phyloP scores from a whole-genome alignment of 1,140 invertebrate species.

The Drosophila pallidifrons region DNA sequence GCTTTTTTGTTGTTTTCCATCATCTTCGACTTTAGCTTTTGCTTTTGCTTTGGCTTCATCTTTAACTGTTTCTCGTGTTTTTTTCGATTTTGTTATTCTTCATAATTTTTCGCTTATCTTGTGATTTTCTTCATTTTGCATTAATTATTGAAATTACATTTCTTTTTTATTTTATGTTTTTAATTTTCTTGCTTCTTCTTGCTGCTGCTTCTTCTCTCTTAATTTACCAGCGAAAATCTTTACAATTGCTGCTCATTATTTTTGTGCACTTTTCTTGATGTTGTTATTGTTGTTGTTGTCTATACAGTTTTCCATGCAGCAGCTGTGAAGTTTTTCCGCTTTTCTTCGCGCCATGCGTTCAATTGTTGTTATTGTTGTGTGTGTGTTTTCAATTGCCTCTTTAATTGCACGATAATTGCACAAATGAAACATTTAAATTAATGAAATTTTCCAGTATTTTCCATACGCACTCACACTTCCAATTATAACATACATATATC shows the following conservation, averaged over 20 bases:
- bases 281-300: background rate
- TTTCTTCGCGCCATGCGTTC: background rate
- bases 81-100: background rate
- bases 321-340: constrained; percentile 9
- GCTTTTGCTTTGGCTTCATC: background rate
- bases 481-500: background rate
- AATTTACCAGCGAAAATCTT: constrained; percentile 24
- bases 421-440: constrained; percentile 44
- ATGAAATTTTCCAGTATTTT: constrained; percentile 33
- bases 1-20: constrained; percentile 13
- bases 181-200: background rate
- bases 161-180: constrained; percentile 5
- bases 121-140: constrained; percentile 28
- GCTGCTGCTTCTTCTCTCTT: background rate
- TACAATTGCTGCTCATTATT: constrained; percentile 29
- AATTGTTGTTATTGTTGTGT: constrained; percentile 40
- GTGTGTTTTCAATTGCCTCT: constrained; percentile 22
- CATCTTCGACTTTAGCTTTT: background rate
- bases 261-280: background rate
- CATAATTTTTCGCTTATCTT: background rate
- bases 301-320: constrained; percentile 13
- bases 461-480: background rate
- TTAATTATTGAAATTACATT: constrained; percentile 70
- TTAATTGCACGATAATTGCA: constrained; percentile 47
- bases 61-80: background rate